These are phyloP conservation scores for Phymanthus crucifer DNA, from an alignment of 92 coral and sea anemone genomes.

Conservation along the genomic window DNA sequence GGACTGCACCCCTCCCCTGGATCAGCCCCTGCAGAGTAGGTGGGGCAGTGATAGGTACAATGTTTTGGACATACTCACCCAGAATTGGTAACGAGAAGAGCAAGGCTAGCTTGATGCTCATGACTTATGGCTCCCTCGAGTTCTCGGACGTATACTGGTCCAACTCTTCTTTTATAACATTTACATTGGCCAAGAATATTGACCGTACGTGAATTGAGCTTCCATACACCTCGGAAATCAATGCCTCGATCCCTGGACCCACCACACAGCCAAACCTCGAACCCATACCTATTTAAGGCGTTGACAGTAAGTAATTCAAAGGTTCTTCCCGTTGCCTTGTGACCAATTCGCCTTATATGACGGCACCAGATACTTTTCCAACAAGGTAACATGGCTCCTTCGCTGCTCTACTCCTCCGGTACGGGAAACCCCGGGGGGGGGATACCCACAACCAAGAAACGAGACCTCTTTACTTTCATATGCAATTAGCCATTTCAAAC, in stretches of 20 bases:
- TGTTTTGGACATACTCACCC: constrained; percentile 67
- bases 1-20: no score
- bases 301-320: constrained; percentile 58
- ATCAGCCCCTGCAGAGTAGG: no score
- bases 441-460: no score
- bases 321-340: constrained; percentile 29
- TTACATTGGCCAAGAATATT: constrained; percentile 71
- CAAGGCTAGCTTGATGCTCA: constrained; percentile 56
- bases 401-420: neutral
- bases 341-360: neutral
- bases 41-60: no score
- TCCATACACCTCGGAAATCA: constrained; percentile 77
- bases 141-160: constrained; percentile 70
- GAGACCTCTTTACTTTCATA: no score
- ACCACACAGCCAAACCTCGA: constrained; percentile 61
- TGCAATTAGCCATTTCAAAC: no score
- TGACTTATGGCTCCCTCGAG: constrained; percentile 69
- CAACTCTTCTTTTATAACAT: constrained; percentile 61
- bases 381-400: neutral
- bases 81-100: constrained; percentile 60
- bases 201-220: constrained; percentile 38
- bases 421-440: no score
- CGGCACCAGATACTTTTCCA: neutral
- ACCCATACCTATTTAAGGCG: constrained; percentile 42
- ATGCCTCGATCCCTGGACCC: constrained; percentile 79